A percentile compares a stretch with the other conserved stretches of the same genome.
phyloP scores from a whole-genome alignment of 2,113 vertebrate genomes.

The Laterallus jamaicensis region DNA sequence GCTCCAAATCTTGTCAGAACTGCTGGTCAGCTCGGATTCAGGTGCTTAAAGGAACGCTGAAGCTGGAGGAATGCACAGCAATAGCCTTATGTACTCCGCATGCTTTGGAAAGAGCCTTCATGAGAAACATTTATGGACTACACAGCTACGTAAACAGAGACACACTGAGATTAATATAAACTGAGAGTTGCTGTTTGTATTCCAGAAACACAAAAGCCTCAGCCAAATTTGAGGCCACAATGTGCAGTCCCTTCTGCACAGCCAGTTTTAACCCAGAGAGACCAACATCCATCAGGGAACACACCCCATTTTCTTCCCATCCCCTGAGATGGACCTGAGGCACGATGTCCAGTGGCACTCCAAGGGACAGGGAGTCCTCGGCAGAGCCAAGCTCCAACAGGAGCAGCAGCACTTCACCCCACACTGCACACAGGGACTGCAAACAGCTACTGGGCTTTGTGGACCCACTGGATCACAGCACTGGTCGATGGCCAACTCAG shows the following conservation, averaged over 20 bases:
- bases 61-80: background rate
- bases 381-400: background rate
- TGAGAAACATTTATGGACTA: background rate
- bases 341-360: fast-evolving
- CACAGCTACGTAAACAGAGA: constrained; percentile 53
- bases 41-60: background rate
- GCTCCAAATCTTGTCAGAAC: background rate
- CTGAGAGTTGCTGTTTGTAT: background rate
- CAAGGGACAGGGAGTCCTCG: background rate
- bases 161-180: background rate
- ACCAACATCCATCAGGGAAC: background rate
- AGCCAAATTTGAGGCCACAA: background rate
- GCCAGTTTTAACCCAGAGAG: background rate
- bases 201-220: background rate
- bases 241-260: background rate
- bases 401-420: background rate
- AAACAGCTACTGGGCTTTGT: background rate
- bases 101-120: background rate
- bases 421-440: fast-evolving
- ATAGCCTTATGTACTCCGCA: background rate
- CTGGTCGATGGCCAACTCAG: too few relatives aligned
- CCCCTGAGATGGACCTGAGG: background rate
- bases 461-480: too few relatives aligned
- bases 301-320: background rate
- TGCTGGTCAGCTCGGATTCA: background rate